A percentile compares a stretch with the other conserved stretches of the same genome.
phyloP scores from a whole-genome alignment of 2,888 invertebrate genomes.

The Polydrusus cervinus region DNA sequence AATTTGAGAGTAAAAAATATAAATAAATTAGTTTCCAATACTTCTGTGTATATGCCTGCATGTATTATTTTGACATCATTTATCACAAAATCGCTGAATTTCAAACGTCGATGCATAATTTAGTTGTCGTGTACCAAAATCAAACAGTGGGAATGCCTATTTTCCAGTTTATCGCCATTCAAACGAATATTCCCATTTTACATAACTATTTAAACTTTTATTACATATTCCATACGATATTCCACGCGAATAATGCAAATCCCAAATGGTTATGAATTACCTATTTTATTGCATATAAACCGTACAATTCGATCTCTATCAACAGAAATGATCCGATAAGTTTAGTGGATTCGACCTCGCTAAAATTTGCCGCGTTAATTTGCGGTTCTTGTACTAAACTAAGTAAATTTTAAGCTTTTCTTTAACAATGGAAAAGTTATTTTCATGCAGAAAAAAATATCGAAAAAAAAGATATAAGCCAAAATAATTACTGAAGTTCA shows the following conservation, averaged over 20 bases:
- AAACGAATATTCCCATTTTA: slow-evolving; percentile 20
- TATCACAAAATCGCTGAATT: not conserved
- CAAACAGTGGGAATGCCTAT: not conserved
- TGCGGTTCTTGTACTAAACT: no score
- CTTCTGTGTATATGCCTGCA: not conserved
- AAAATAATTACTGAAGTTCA: no score
- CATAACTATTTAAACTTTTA: slow-evolving; percentile 34
- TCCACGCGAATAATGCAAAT: slow-evolving; percentile 18
- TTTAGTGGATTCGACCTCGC: no score
- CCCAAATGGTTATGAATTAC: slow-evolving; percentile 28
- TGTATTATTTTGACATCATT: not conserved
- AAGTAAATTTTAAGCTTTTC: no score
- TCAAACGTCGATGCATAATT: slow-evolving; percentile 6
- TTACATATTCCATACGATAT: slow-evolving; percentile 19
- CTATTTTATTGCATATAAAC: slow-evolving; percentile 1
- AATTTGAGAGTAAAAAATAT: no score
- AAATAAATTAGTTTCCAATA: no score
- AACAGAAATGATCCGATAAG: no score
- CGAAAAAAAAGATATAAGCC: no score
- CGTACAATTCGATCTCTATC: no score
- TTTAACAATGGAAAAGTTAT: no score
- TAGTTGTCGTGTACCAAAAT: slow-evolving; percentile 12
- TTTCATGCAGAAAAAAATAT: no score
- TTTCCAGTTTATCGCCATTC: slow-evolving; percentile 4
- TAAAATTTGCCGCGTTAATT: no score